Evolutionary conservation across 92 coral and sea anemone genomes (phyloP).

Genomic region (Parazoanthus swiftii): DNA sequence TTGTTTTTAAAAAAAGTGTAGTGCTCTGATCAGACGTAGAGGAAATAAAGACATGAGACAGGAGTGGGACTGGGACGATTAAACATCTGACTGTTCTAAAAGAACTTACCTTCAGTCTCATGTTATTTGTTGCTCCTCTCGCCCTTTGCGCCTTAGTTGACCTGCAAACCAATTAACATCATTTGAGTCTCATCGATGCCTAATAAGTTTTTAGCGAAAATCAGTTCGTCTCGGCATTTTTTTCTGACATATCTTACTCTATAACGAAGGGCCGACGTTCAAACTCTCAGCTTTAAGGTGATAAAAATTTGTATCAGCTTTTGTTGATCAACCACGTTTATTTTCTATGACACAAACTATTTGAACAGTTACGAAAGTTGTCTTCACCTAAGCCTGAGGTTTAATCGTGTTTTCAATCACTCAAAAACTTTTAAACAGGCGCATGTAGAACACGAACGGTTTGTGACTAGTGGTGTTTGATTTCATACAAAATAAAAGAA

Average conservation of each 20-base stretch:
- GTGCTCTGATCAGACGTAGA: no score
- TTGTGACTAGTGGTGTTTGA: no score
- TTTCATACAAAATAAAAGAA: no score
- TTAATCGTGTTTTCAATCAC: neutral
- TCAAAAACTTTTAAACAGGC: neutral
- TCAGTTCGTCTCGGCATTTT: neutral
- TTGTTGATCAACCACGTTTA: no score
- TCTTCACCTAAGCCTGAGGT: neutral
- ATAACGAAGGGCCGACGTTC: neutral
- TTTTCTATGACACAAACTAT: neutral
- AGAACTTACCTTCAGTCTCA: slow-evolving; percentile 74
- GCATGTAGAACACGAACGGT: neutral
- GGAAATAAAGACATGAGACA: no score
- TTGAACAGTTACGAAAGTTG: neutral
- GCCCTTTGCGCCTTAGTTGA: slow-evolving; percentile 82
- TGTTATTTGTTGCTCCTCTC: slow-evolving; percentile 78
- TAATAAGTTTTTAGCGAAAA: neutral
- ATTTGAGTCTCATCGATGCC: neutral
- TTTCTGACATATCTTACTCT: neutral
- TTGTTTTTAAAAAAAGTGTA: no score
- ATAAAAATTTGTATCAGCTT: neutral
- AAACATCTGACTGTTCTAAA: no score
- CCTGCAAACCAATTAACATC: slow-evolving; percentile 37
- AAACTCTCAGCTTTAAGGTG: neutral
- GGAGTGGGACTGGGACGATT: no score